phyloP scores from a whole-genome alignment of 2,888 invertebrate species.

The Standfussiana lucernea region DNA sequence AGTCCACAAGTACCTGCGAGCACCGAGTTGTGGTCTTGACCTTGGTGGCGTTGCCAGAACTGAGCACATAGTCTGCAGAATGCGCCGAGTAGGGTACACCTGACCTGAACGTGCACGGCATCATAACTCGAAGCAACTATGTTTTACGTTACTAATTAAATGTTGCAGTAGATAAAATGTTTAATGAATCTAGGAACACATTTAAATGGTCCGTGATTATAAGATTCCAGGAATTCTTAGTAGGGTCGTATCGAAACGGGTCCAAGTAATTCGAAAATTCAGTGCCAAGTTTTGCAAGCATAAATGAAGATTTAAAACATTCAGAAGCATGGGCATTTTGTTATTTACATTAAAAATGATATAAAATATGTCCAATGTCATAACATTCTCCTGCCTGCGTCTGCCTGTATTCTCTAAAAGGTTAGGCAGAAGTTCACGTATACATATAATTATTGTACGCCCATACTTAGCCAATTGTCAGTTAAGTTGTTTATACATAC shows the following conservation, averaged over 20 bases:
- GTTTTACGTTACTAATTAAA: constrained; percentile 9
- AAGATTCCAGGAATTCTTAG: neutral
- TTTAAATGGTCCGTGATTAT: neutral
- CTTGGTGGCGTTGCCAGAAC: constrained; percentile 32
- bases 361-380: neutral
- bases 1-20: neutral
- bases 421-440: neutral
- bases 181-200: neutral
- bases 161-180: neutral
- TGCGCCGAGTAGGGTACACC: neutral
- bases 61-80: constrained; percentile 20
- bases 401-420: neutral
- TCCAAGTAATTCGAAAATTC: neutral
- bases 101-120: constrained; percentile 20
- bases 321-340: neutral
- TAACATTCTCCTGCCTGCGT: too few relatives aligned
- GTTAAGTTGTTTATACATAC: neutral
- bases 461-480: neutral
- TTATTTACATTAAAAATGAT: neutral
- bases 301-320: neutral
- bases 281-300: neutral
- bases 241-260: neutral
- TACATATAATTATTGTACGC: neutral
- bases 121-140: neutral
- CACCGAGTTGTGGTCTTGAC: constrained; percentile 27